Evolutionary conservation across 1,140 invertebrate species (phyloP).

Genomic region (Leptonema lineaticorne): DNA sequence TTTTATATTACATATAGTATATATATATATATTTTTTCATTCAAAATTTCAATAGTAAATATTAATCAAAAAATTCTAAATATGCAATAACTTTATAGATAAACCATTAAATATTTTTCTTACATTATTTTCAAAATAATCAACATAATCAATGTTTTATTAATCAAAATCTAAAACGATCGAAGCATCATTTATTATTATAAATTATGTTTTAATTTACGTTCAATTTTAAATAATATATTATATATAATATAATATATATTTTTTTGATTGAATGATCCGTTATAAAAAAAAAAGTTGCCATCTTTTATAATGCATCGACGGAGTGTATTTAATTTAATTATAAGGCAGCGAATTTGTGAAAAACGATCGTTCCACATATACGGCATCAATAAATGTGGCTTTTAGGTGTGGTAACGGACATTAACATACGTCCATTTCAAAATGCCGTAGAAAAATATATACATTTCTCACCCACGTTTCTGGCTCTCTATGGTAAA

Average conservation of each 20-base stretch:
- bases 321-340: slow-evolving; percentile 6
- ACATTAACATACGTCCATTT: not conserved
- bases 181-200: no score
- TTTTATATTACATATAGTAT: no score
- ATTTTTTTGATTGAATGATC: no score
- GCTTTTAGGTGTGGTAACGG: not conserved
- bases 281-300: no score
- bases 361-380: not conserved
- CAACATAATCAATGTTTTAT: not conserved
- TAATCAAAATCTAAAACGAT: no score
- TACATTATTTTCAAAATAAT: not conserved
- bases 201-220: no score
- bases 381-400: slow-evolving; percentile 4
- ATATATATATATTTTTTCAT: no score
- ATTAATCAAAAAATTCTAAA: no score
- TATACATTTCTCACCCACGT: slow-evolving; percentile 13
- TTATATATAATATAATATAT: no score
- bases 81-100: not conserved
- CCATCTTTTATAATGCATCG: not conserved
- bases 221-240: no score
- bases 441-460: slow-evolving; percentile 7
- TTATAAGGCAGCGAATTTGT: slow-evolving; percentile 13
- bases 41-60: not conserved
- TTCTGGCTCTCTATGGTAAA: slow-evolving; percentile 4
- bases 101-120: not conserved